phyloP scores from a whole-genome alignment of 1,140 invertebrate species.

The Brachionus plicatilis region DNA sequence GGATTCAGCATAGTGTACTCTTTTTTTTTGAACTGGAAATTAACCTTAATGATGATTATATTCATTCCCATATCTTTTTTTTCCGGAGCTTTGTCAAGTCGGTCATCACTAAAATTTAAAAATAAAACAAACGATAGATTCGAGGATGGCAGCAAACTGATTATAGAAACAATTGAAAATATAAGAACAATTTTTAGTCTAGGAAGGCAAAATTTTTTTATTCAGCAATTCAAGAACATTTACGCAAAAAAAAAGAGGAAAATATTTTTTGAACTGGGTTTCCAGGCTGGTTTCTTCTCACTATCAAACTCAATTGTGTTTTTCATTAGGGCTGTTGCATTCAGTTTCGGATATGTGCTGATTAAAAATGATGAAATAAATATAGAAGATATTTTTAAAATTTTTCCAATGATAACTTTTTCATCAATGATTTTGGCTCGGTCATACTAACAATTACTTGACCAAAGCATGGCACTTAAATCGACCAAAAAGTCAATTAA shows the following conservation, averaged over 20 bases:
- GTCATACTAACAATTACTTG: background rate
- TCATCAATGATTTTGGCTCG: background rate
- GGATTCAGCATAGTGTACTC: constrained; percentile 61
- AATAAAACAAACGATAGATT: background rate
- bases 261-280: background rate
- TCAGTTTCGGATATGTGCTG: constrained; percentile 13
- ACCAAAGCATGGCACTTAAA: background rate
- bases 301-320: background rate
- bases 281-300: background rate
- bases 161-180: constrained; percentile 13
- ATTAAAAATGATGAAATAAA: background rate
- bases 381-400: background rate
- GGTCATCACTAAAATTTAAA: background rate
- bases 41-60: too few species aligned
- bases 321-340: constrained; percentile 11
- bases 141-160: constrained; percentile 11
- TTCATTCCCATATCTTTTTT: constrained; percentile 62
- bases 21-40: too few species aligned
- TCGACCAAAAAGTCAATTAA: background rate
- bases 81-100: constrained; percentile 52
- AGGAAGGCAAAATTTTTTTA: background rate
- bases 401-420: constrained; percentile 2
- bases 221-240: background rate
- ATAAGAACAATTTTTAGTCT: background rate
- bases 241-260: background rate